Base-by-base conservation (phyloP, 2,797 vertebrate genomes). In the Eulemur coronatus region DNA sequence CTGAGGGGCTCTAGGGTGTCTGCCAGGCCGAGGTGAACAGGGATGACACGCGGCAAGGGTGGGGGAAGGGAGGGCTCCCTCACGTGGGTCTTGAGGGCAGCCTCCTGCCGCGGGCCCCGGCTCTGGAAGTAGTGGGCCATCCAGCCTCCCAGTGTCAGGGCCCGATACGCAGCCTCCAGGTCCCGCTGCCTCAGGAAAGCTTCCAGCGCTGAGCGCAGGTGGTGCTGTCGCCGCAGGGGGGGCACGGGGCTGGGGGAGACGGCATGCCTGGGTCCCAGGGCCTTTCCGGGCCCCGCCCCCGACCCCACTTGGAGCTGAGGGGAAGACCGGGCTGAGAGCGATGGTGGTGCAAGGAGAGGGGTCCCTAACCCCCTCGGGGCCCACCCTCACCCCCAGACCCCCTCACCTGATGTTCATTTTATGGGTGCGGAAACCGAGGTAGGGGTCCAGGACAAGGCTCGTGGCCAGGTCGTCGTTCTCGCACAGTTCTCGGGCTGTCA, bases 331-430 rank as follows among this genome's bases (percentile, higher is more conserved):
- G 38, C 52, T 43, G 55, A 59, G n/a, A 46, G 50, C 20, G 13
- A 48, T 43, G 2, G 43, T 5, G 9, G 69, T 6, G 43, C 35
- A 13, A 13, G 69, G 33, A 33, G 15, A 76, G 79, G 63, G 59
- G 26, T 41, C 72, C 73, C 12, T 4, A 35, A 15, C 6, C 41
- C 1, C 70, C 70, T 61, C 4, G 6, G 14, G 41, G 7, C 33
- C 61, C 43, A 2, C 81, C 94, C 59, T 18, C 0, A 1, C 14
- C 57, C 35, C 26, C 2, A 4, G 35, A 24, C 9, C 0, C n/a
- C 72, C 81, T 98, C 98, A 99, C 99, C 99, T 99, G 98, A 99
- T 99, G 69, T 99, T 99, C 99, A 99, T 99, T 98, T 99, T 99
- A 96, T 99, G 99, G 52, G 99, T 99, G 98, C 99, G 99, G 99